Conservation (phyloP, 2,888 invertebrate genomes). For the Colostygia pectinataria region DNA sequence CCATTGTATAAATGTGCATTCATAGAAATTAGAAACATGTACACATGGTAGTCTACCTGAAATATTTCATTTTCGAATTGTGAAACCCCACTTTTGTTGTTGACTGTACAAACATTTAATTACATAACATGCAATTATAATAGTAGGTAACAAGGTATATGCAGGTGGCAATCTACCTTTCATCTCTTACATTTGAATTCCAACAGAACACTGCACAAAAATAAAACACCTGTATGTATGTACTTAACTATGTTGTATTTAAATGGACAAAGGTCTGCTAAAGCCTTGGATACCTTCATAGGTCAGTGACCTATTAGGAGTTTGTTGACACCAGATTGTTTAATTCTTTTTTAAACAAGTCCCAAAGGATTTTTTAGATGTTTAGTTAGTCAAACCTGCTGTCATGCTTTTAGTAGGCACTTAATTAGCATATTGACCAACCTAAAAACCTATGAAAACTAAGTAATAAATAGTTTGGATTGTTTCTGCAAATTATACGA, state of each 20-base stretch:
- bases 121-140: slow-evolving; percentile 29
- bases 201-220: slow-evolving; percentile 24
- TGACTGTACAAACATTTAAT: slow-evolving; percentile 21
- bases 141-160: slow-evolving; percentile 14
- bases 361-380: neutral
- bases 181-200: slow-evolving; percentile 29
- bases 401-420: no score
- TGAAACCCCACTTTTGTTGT: slow-evolving; percentile 1
- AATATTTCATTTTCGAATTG: no score
- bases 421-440: no score
- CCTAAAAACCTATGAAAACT: no score
- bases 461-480: neutral
- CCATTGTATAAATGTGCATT: no score
- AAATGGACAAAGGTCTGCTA: slow-evolving; percentile 22
- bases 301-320: slow-evolving; percentile 41
- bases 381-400: neutral
- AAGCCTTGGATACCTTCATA: slow-evolving; percentile 39
- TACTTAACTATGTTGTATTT: slow-evolving; percentile 42
- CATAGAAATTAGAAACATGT: no score
- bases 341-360: no score
- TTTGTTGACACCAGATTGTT: slow-evolving; percentile 27
- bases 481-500: no score
- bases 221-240: slow-evolving; percentile 46
- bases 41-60: no score
- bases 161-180: slow-evolving; percentile 19